A percentile compares a stretch with the other conserved stretches of the same genome.
Conservation (phyloP, 2,888 invertebrate species). For the Euzetes globulus region DNA sequence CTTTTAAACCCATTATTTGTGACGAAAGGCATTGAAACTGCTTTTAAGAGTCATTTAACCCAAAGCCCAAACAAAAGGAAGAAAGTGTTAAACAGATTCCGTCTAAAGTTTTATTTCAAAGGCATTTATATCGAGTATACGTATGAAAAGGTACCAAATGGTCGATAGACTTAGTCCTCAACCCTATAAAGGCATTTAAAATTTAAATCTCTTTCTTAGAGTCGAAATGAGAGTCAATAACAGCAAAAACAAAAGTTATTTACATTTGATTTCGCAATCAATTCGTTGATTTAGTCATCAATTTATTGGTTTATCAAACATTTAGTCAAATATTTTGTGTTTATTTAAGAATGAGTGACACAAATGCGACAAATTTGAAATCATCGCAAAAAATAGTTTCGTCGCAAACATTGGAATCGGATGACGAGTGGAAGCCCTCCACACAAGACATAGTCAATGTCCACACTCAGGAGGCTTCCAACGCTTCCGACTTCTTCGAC, state of each 20-base stretch:
- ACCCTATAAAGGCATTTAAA: neutral
- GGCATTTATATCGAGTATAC: no score
- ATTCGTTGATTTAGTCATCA: neutral
- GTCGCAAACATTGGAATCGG: neutral
- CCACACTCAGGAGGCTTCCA: neutral
- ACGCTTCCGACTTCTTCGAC: neutral
- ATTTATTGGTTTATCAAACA: neutral
- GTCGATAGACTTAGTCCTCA: no score
- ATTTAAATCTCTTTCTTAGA: conserved; percentile 6
- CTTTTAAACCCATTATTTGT: neutral
- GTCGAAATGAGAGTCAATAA: neutral
- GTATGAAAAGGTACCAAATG: neutral
- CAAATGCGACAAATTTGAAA: neutral
- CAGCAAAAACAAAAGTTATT: neutral
- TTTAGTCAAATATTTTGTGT: neutral
- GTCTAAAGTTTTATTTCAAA: no score
- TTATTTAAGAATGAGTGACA: neutral
- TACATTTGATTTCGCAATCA: neutral
- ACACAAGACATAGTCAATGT: neutral
- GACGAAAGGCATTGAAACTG: conserved; percentile 19
- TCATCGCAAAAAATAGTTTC: neutral
- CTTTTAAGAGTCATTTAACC: no score
- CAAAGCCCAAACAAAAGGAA: no score
- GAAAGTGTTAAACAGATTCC: no score
- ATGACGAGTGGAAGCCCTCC: neutral